Evolutionary conservation across 1,140 invertebrate species (phyloP), one percentile per base, ranked within the genome.

Genomic region (Andrena cerasifolii): DNA sequence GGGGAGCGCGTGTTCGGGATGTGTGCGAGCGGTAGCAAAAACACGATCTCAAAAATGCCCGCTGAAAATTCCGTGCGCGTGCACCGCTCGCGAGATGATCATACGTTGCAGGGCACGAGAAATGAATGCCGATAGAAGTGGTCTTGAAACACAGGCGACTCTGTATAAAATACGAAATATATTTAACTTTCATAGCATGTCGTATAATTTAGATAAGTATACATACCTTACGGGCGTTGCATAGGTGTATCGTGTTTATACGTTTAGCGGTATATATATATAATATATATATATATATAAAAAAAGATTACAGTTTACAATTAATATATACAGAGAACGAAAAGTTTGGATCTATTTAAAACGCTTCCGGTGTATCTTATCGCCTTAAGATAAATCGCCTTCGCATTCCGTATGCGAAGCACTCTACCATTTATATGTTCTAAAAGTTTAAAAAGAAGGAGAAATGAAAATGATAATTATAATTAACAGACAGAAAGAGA

Each of bases 111-210:
- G 24, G 33, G 24, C 5, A 14, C 61, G n/a, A 43, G 61, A 40
- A 47, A 47, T 36, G 53, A 36, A 36, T 24, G 28, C 51, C n/a
- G 40, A 51, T 40, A 65, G 14, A 21, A 3, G 12, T 0, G 51
- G 5, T 33, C 1, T 7, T 10, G 1, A 18, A 45, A 76, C 16
- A 58, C 73, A 73, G 24, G 21, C 72, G 26, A 21, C 10, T 88
- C 14, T 88, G 76, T 90, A 89, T 89, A 90, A 91, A 91, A 91
- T 91, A 91, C 79, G 88, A 91, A 91, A 90, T 90, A 91, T 91
- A 91, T 90, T 91, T 89, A 90, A 85, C 87, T 89, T 86, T 89
- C 62, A 87, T 89, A 87, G 82, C 63, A 73, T 84, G 79, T 84
- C 84, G 87, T 85, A 91, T 91, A 92, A 91, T 90, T 91, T 91